These are phyloP conservation scores for Bombus picipes DNA, from an alignment of 1,140 invertebrate genomes.

Conservation along the genomic window DNA sequence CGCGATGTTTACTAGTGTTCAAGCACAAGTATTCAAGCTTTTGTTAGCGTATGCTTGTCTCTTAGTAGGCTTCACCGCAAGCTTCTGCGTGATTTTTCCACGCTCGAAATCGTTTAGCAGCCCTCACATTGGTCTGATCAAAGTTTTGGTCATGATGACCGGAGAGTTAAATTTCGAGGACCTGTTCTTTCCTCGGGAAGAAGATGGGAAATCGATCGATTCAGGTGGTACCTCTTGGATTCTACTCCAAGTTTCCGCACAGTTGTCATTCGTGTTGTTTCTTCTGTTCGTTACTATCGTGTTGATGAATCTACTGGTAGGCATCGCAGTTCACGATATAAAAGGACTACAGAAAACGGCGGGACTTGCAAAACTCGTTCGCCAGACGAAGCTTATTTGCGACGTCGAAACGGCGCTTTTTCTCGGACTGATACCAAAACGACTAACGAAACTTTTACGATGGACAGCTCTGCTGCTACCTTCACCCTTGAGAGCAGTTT, in stretches of 20 bases:
- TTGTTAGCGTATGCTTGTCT: constrained; percentile 92
- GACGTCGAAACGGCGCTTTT: constrained; percentile 89
- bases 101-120: constrained; percentile 90
- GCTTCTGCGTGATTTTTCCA: constrained; percentile 93
- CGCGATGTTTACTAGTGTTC: constrained; percentile 93
- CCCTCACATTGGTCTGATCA: constrained; percentile 90
- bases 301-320: constrained; percentile 91
- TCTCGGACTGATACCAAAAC: constrained; percentile 88
- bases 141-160: constrained; percentile 95
- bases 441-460: constrained; percentile 87
- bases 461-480: constrained; percentile 89
- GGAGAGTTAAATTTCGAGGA: constrained; percentile 90
- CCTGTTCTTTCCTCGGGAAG: constrained; percentile 84
- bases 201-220: constrained; percentile 84
- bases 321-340: constrained; percentile 91
- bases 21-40: constrained; percentile 92
- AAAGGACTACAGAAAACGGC: constrained; percentile 90
- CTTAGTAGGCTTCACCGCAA: constrained; percentile 92
- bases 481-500: constrained; percentile 88
- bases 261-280: constrained; percentile 89
- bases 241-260: constrained; percentile 87
- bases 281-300: constrained; percentile 91
- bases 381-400: constrained; percentile 90
- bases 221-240: constrained; percentile 78
- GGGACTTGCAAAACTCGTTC: constrained; percentile 88